phyloP scores from a whole-genome alignment of 2,888 invertebrate genomes.

The Lissonota sp. region DNA sequence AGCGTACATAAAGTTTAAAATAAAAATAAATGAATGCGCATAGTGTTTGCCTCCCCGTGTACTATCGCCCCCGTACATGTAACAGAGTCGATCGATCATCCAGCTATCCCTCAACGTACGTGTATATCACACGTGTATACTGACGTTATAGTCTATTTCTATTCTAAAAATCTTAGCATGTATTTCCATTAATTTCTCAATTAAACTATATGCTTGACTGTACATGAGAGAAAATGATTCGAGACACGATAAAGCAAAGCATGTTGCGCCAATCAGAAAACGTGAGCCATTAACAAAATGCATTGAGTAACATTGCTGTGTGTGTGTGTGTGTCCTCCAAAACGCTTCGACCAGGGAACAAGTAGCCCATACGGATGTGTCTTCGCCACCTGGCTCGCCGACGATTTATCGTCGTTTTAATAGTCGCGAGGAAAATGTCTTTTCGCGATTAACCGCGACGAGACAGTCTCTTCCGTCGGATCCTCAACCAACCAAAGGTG shows the following conservation, averaged over 20 bases:
- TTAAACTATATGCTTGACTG: neutral
- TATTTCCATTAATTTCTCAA: neutral
- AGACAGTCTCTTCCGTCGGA: conserved; percentile 84
- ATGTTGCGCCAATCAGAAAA: neutral
- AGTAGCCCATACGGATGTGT: conserved; percentile 85
- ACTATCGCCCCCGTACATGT: conserved; percentile 38
- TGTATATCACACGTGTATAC: too few species aligned
- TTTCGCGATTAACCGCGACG: conserved; percentile 89
- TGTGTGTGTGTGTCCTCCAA: conserved; percentile 72
- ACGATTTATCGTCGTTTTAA: conserved; percentile 85
- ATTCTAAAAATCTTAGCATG: neutral
- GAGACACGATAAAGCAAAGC: neutral
- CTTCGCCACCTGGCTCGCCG: conserved; percentile 87
- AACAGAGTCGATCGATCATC: conserved; percentile 5
- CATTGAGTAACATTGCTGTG: conserved; percentile 57
- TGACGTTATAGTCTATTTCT: too few species aligned
- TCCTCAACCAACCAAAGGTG: conserved; percentile 84
- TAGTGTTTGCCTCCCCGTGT: conserved; percentile 39
- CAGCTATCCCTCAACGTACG: too few species aligned
- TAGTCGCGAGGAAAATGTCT: conserved; percentile 89
- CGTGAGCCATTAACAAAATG: conserved; percentile 43
- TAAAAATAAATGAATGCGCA: conserved; percentile 58
- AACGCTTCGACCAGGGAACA: conserved; percentile 84
- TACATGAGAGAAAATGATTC: too few species aligned
- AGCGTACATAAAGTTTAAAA: conserved; percentile 24